Percentiles rank a stretch among this genome's conserved stretches.
phyloP scores from a whole-genome alignment of 2,113 vertebrate species.

The Dendrocopos noguchii region DNA sequence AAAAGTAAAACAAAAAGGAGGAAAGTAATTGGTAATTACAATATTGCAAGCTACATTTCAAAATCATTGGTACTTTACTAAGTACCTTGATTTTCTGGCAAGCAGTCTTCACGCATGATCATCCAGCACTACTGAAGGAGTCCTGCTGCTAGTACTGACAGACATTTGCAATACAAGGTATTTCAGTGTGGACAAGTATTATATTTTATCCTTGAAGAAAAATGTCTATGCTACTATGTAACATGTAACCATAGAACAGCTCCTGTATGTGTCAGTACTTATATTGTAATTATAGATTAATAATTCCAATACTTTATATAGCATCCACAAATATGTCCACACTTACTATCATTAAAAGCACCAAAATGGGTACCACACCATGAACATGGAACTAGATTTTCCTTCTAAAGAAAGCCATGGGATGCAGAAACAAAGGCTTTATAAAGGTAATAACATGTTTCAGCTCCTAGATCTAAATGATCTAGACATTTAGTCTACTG shows the following conservation, averaged over 20 bases:
- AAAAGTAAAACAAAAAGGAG: slow-evolving; percentile 18
- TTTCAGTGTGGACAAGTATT: slow-evolving; percentile 37
- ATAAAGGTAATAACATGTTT: background rate
- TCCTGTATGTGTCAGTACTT: background rate
- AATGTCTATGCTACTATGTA: slow-evolving; percentile 1
- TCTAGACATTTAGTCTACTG: background rate
- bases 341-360: background rate
- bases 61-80: slow-evolving; percentile 29
- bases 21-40: slow-evolving; percentile 27
- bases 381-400: background rate
- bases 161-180: slow-evolving; percentile 18
- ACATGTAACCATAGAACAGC: background rate
- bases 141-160: background rate
- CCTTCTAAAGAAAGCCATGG: background rate
- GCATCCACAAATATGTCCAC: background rate
- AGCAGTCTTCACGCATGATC: slow-evolving; percentile 16
- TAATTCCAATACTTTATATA: background rate
- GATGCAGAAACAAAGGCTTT: background rate
- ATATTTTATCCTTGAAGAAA: slow-evolving; percentile 49
- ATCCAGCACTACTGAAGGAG: slow-evolving; percentile 8
- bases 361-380: background rate
- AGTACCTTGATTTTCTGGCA: slow-evolving; percentile 38
- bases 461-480: background rate
- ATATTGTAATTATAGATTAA: background rate
- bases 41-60: slow-evolving; percentile 49